A percentile compares a stretch with the other conserved stretches of the same genome.
phyloP scores from a whole-genome alignment of 64 coral and sea anemone species.

The Platygyra sinensis region DNA sequence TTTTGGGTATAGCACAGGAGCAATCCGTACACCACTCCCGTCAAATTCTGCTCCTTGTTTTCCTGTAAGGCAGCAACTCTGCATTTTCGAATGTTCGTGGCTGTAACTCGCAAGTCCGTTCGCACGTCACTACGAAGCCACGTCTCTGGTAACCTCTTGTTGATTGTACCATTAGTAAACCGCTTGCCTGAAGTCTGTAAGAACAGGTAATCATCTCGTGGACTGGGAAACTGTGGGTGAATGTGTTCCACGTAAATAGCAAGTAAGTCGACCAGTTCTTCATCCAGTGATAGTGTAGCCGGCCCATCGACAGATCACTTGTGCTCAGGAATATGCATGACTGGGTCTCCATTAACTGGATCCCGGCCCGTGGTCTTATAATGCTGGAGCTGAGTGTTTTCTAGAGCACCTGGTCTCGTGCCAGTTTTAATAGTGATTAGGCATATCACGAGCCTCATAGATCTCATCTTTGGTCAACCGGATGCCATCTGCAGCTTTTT shows the following conservation, averaged over 20 bases:
- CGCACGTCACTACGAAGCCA: not conserved
- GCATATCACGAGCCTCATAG: too few relatives aligned
- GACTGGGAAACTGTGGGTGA: not conserved
- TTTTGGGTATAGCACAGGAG: too few relatives aligned
- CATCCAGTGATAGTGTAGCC: not conserved
- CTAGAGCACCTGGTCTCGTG: not conserved
- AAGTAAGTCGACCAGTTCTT: not conserved
- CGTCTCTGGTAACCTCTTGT: not conserved
- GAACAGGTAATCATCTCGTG: not conserved
- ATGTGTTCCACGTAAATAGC: not conserved
- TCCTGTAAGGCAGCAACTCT: too few relatives aligned
- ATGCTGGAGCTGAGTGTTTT: not conserved
- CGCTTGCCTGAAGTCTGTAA: not conserved
- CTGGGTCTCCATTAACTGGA: not conserved
- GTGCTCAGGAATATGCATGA: not conserved
- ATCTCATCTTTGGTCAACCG: too few relatives aligned
- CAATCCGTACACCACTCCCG: too few relatives aligned
- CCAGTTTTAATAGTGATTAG: too few relatives aligned
- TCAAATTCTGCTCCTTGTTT: too few relatives aligned
- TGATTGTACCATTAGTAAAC: not conserved
- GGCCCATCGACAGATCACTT: not conserved
- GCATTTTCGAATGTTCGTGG: too few relatives aligned
- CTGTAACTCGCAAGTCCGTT: not conserved
- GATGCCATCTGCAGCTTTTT: not conserved
- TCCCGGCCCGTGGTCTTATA: not conserved